Base-by-base conservation (phyloP, 2,888 invertebrate genomes). In the Clitarchus hookeri region DNA sequence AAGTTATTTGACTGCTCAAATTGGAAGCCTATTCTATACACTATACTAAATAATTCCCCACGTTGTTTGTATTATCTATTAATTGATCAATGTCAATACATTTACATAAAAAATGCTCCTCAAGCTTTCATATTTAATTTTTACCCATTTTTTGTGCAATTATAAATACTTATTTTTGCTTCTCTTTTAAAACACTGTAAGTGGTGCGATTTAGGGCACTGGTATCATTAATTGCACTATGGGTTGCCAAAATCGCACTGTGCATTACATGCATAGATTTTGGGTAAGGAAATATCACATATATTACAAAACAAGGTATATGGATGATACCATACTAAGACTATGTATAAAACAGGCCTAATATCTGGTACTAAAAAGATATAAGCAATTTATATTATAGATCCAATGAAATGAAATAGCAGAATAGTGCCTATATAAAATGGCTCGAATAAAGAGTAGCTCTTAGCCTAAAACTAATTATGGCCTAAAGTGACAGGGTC, bases 231-330 rank as follows among this genome's bases (percentile, higher is more conserved):
- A 85, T 85, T 48, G 44, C 48, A 85, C 48, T 2, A 13, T 44
- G 13, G 48, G 85, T 85, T 85, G 85, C 12, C 26, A 12, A 85
- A 85, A 85, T 85, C 25, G 80, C 53, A 85, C 44, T 25, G 27
- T 2, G 16, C 19, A 25, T n/a, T 48, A 48, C 19, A 48, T 44
- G 9, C 13, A 4, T 23, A 0, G 11, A 44, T 23, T 11, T 44
- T 85, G 13, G 16, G 12, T n/a, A 48, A n/a, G 27, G 8, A 36
- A 26, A 65, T 23, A 19, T 27, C 11, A 26, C 6, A 27, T 78
- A 77, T 36, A 19, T 48, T 48, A 48, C 48, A 9, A 48, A 48
- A 48, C 12, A n/a, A 12, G 48, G 48, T 9, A 48, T 48, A 48
- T 9, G 12, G 12, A 48, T 48, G 48, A 9, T 48, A 48, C 48